phyloP scores from a whole-genome alignment of 2,888 invertebrate species.

The Phorcus lineatus region DNA sequence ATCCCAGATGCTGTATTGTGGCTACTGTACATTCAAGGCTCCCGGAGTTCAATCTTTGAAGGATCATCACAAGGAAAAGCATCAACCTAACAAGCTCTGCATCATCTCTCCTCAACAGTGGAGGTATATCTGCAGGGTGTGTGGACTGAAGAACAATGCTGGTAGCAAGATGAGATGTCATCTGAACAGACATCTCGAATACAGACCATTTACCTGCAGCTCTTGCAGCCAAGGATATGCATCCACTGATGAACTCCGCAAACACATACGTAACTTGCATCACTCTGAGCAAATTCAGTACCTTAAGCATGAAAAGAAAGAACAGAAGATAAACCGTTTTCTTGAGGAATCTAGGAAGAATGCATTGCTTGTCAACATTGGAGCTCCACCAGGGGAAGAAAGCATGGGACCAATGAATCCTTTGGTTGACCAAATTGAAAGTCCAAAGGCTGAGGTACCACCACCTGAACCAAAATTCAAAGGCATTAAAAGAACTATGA shows the following conservation, averaged over 20 bases:
- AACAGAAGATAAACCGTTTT: conserved; percentile 38
- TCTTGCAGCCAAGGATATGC: conserved; percentile 43
- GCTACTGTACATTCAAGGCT: conserved; percentile 19
- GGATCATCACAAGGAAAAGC: neutral
- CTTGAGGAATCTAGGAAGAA: conserved; percentile 37
- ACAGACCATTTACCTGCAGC: conserved; percentile 46
- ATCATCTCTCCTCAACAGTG: conserved; percentile 12
- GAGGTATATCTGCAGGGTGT: conserved; percentile 44
- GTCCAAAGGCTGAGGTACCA: neutral
- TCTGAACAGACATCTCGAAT: conserved; percentile 46
- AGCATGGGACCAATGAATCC: conserved; percentile 9
- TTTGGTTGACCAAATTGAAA: neutral
- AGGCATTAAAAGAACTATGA: conserved; percentile 14
- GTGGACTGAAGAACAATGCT: conserved; percentile 44
- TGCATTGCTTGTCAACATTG: conserved; percentile 31
- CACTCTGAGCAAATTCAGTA: conserved; percentile 47
- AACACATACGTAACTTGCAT: conserved; percentile 40
- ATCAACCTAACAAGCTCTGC: neutral
- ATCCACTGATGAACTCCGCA: conserved; percentile 47
- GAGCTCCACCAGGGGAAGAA: conserved; percentile 32
- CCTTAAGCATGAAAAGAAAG: conserved; percentile 40
- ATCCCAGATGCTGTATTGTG: conserved; percentile 9
- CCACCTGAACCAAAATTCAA: neutral
- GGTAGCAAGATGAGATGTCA: conserved; percentile 49
- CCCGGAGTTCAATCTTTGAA: conserved; percentile 9